These are phyloP conservation scores for Ips nitidus DNA, from an alignment of 1,140 invertebrate genomes.

Conservation along the genomic window DNA sequence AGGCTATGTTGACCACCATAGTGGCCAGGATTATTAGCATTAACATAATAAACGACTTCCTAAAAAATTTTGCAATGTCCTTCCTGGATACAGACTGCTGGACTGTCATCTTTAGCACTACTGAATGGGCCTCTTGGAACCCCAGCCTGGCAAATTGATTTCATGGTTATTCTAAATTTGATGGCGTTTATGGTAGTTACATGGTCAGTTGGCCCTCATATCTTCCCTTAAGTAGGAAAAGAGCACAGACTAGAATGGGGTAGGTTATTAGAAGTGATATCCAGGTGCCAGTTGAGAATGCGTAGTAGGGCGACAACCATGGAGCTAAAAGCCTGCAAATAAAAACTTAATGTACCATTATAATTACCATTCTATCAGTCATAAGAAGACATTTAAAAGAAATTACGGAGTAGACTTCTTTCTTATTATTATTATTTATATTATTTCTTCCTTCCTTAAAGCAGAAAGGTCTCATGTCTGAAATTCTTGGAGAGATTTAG, in stretches of 20 bases:
- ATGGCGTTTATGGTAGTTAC: background rate
- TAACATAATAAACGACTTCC: background rate
- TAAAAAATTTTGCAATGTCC: constrained; percentile 1
- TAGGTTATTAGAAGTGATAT: constrained; percentile 1
- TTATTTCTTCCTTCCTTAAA: too few species aligned
- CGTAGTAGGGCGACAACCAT: constrained; percentile 7
- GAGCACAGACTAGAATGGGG: background rate
- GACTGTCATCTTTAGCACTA: background rate
- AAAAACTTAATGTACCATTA: background rate
- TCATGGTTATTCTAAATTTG: background rate
- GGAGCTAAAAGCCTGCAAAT: constrained; percentile 5
- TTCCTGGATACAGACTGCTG: background rate
- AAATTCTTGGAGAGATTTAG: too few species aligned
- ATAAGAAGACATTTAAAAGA: too few species aligned
- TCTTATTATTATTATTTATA: too few species aligned
- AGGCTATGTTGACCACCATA: constrained; percentile 53
- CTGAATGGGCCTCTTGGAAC: background rate
- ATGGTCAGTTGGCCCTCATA: background rate
- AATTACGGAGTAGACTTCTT: too few species aligned
- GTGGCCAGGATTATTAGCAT: constrained; percentile 36
- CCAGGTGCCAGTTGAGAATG: constrained; percentile 7
- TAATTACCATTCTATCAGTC: too few species aligned
- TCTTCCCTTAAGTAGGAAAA: background rate
- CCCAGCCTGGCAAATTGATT: background rate
- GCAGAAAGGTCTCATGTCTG: too few species aligned